Conservation (phyloP, 2,113 vertebrate species). For the Alectura lathami region DNA sequence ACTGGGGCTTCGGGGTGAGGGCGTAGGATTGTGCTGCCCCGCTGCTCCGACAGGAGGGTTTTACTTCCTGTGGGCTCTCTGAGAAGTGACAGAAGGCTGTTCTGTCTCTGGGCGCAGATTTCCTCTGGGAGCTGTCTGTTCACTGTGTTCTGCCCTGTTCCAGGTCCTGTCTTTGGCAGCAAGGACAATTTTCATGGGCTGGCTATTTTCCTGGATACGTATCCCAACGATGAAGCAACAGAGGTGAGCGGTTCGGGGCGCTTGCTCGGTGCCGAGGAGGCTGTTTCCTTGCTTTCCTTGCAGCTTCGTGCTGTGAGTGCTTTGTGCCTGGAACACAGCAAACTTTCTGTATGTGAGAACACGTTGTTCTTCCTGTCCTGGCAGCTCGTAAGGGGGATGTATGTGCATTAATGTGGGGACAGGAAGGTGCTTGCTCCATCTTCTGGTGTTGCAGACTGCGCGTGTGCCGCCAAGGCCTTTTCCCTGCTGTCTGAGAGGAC, state of each 20-base stretch:
- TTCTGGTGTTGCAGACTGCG: neutral
- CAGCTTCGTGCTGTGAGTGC: fast-evolving
- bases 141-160: neutral
- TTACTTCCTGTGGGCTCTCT: neutral
- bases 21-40: too few species aligned
- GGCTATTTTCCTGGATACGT: constrained; percentile 95
- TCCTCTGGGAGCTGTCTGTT: neutral
- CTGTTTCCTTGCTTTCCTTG: neutral
- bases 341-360: fast-evolving
- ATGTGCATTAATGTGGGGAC: fast-evolving
- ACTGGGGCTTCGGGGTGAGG: too few species aligned
- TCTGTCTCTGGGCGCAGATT: neutral
- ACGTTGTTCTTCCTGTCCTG: neutral
- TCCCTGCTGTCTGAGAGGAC: neutral
- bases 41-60: neutral
- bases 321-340: neutral
- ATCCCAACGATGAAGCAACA: constrained; percentile 91
- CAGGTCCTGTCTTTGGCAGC: constrained; percentile 96
- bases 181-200: constrained; percentile 93
- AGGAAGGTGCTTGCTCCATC: neutral
- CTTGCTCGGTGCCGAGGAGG: neutral
- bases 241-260: constrained; percentile 83
- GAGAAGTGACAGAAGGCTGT: neutral
- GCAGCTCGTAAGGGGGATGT: neutral
- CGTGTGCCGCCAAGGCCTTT: neutral